Evolutionary conservation across 2,113 vertebrate genomes (phyloP).

Genomic region (Channa argus): DNA sequence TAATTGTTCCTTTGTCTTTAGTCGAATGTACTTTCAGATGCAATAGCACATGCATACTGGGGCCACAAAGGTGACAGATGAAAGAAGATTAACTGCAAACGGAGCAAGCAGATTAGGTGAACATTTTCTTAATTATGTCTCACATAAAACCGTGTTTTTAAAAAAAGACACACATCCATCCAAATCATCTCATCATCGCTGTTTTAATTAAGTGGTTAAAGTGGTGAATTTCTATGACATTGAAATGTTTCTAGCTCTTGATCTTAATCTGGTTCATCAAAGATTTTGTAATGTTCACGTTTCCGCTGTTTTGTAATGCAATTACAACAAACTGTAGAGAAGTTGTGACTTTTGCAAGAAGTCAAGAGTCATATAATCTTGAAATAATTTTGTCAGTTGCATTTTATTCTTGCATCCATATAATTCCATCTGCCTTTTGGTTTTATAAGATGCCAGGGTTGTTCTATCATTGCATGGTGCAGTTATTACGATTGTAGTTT

Average conservation of each 20-base stretch:
- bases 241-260: neutral
- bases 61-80: constrained; percentile 22
- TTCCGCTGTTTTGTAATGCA: neutral
- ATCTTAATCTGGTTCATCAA: constrained; percentile 5
- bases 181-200: constrained; percentile 11
- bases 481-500: neutral
- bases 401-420: no score
- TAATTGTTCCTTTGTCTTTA: constrained; percentile 8
- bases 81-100: constrained; percentile 21
- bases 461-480: neutral
- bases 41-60: constrained; percentile 4
- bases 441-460: no score
- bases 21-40: neutral
- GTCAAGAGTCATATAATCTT: no score
- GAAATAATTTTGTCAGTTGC: no score
- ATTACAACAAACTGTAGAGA: neutral
- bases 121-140: constrained; percentile 37
- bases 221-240: constrained; percentile 24
- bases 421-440: no score
- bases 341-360: neutral
- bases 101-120: neutral
- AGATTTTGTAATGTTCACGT: neutral
- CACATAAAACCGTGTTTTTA: constrained; percentile 28
- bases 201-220: constrained; percentile 33
- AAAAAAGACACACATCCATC: constrained; percentile 22